phyloP scores from a whole-genome alignment of 2,888 invertebrate genomes.

The Pammene fasciana region DNA sequence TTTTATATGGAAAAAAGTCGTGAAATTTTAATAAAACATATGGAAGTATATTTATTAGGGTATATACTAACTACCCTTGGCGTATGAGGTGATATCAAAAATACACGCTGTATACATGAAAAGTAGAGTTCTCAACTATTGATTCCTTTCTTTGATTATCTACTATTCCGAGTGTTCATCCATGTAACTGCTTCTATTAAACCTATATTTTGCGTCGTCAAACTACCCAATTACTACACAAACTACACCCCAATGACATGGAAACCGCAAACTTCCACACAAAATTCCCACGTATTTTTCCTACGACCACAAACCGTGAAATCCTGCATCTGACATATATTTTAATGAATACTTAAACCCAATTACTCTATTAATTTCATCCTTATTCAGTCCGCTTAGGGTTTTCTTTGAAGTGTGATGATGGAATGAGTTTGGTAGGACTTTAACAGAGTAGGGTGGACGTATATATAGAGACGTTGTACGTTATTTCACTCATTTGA shows the following conservation, averaged over 20 bases:
- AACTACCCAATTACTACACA: neutral
- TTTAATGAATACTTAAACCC: constrained; percentile 18
- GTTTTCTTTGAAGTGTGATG: neutral
- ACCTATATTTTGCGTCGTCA: neutral
- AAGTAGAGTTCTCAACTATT: too few relatives aligned
- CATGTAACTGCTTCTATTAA: too few relatives aligned
- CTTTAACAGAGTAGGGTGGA: constrained; percentile 23
- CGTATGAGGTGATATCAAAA: too few relatives aligned
- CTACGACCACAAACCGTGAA: constrained; percentile 50
- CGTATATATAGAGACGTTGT: constrained; percentile 24
- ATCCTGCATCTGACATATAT: constrained; percentile 43
- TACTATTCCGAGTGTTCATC: too few relatives aligned
- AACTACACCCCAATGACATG: neutral
- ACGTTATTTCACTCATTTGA: constrained; percentile 27
- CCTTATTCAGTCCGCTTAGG: constrained; percentile 14
- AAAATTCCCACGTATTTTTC: constrained; percentile 45
- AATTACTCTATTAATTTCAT: constrained; percentile 9
- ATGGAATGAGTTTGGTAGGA: constrained; percentile 9
- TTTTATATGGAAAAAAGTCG: too few relatives aligned
- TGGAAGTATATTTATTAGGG: too few relatives aligned
- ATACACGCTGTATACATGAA: too few relatives aligned
- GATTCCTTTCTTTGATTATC: too few relatives aligned
- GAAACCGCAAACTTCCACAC: constrained; percentile 20
- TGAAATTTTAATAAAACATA: too few relatives aligned
- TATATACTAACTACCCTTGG: too few relatives aligned